phyloP scores from a whole-genome alignment of 2,113 vertebrate genomes.

The Ptilonorhynchus violaceus region DNA sequence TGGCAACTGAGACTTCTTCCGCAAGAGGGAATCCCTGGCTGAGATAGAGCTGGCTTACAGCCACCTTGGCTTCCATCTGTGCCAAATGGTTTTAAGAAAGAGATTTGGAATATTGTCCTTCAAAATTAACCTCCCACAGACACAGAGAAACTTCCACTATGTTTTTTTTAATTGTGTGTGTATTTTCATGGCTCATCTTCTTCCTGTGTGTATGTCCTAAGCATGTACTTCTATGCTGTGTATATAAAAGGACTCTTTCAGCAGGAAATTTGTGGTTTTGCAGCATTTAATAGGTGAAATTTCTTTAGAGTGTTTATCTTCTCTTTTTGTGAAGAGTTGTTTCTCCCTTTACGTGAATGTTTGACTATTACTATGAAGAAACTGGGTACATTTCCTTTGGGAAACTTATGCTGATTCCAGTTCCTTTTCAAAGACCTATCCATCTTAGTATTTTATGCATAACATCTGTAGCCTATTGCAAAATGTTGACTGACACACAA shows the following conservation, averaged over 20 bases:
- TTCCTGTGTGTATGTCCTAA: neutral
- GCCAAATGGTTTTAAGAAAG: neutral
- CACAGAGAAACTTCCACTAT: neutral
- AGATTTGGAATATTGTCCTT: neutral
- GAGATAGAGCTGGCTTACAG: neutral
- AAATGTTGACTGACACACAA: neutral
- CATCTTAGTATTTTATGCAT: neutral
- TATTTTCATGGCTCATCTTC: neutral
- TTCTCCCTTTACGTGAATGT: neutral
- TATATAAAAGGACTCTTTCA: neutral
- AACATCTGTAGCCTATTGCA: neutral
- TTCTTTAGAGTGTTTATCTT: neutral
- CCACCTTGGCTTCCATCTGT: neutral
- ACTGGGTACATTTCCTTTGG: neutral
- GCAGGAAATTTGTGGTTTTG: neutral
- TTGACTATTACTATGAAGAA: neutral
- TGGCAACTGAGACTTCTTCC: neutral
- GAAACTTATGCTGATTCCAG: neutral
- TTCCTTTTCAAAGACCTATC: neutral
- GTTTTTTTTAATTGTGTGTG: neutral
- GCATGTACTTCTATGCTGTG: neutral
- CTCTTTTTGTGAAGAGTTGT: neutral
- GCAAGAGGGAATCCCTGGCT: neutral
- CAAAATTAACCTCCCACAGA: neutral
- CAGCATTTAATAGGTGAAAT: neutral